Evolutionary conservation across 2,113 vertebrate genomes (phyloP).

Genomic region (Plotosus lineatus): DNA sequence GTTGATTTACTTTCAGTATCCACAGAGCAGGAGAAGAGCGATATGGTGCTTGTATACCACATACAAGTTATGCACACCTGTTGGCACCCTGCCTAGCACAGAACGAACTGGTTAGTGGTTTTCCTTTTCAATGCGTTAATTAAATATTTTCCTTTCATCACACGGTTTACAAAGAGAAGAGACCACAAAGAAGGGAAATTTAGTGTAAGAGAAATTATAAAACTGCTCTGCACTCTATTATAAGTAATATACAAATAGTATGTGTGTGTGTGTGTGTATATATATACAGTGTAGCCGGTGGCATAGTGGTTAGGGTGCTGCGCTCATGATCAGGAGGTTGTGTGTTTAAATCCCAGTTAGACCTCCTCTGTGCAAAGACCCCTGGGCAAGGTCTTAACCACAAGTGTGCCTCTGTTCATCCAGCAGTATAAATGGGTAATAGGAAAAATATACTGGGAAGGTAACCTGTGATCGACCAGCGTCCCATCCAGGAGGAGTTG

Average conservation of each 20-base stretch:
- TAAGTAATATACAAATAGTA: constrained; percentile 72
- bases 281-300: too few relatives aligned
- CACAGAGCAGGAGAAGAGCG: constrained; percentile 15
- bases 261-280: too few relatives aligned
- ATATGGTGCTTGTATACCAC: constrained; percentile 18
- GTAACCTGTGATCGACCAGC: too few relatives aligned
- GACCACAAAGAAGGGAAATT: constrained; percentile 28
- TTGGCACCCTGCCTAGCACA: constrained; percentile 29
- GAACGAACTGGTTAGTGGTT: constrained; percentile 28
- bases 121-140: constrained; percentile 46
- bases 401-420: too few relatives aligned
- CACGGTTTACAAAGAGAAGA: constrained; percentile 56
- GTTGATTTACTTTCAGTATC: constrained; percentile 24
- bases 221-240: constrained; percentile 72
- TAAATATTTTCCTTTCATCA: constrained; percentile 64
- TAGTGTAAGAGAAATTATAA: not conserved
- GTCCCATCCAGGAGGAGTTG: too few relatives aligned
- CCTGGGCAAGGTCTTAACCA: too few relatives aligned
- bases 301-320: too few relatives aligned
- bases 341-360: too few relatives aligned
- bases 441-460: too few relatives aligned
- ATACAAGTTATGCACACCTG: constrained; percentile 24
- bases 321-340: too few relatives aligned
- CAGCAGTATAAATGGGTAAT: too few relatives aligned
- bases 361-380: too few relatives aligned